Evolutionary conservation across 2,888 invertebrate species (phyloP), one percentile per base, ranked within the genome.

Genomic region (Strigamia maritima): DNA sequence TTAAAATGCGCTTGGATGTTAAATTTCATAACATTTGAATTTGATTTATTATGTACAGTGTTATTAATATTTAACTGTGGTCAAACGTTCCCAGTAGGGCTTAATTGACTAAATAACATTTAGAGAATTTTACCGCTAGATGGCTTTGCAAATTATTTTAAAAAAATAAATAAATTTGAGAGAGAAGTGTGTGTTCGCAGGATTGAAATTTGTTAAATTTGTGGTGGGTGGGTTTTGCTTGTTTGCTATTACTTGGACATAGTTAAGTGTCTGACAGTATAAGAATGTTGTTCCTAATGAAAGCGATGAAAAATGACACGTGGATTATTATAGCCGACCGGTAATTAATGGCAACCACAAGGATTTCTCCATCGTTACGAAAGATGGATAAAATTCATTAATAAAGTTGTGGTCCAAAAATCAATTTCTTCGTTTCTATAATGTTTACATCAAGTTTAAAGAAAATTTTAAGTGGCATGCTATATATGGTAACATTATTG

Each of bases 211-310:
- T 65, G 22, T 2, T 12, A 22, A 24, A 65, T n/a, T n/a, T n/a
- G n/a, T n/a, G n/a, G n/a, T n/a, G n/a, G 8, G 60, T 65, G 44
- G 44, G 6, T 14, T n/a, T 12, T 24, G 60, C 14, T 19, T 4
- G 60, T 22, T 65, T 24, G 60, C 12, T 65, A 24, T 35, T 10
- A 35, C 3, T 35, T 35, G 35, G 35, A 6, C 35, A 35, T 35
- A 35, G 10, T 35, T 35, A 35, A 35, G 7, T 35, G 35, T 35
- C 35, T 35, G 35, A 1, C 14, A 22, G 60, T 24, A 22, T 6
- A 65, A n/a, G 60, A 65, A 65, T 65, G 60, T 65, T 65, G 22
- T 6, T 6, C 49, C 16, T 65, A 65, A 65, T 65, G 60, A 65
- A 65, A 65, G 19, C 1, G 16, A 60, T 60, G 60, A 19, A 24